Evolutionary conservation across 1,140 invertebrate species (phyloP).

Genomic region (Tetranychus cinnabarinus): DNA sequence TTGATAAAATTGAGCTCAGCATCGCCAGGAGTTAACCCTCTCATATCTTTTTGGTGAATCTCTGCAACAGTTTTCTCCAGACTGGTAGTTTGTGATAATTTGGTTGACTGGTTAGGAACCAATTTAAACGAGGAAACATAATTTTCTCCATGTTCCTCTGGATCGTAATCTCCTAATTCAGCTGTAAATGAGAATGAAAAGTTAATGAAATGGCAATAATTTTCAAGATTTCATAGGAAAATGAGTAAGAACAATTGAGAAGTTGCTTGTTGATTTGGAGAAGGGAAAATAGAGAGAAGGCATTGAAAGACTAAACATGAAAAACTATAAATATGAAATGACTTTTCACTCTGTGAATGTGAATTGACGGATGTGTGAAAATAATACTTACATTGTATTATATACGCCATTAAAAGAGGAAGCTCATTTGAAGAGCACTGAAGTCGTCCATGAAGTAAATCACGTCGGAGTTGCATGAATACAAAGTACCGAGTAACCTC

Average conservation of each 20-base stretch:
- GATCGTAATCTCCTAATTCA: constrained; percentile 80
- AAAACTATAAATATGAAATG: too few relatives aligned
- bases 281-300: too few relatives aligned
- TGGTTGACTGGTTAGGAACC: constrained; percentile 46
- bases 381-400: constrained; percentile 39
- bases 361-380: too few relatives aligned
- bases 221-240: too few relatives aligned
- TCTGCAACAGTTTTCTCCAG: constrained; percentile 72
- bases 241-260: too few relatives aligned
- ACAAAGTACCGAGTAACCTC: constrained; percentile 72
- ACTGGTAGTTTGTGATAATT: constrained; percentile 32
- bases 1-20: constrained; percentile 62
- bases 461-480: constrained; percentile 77
- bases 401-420: constrained; percentile 63
- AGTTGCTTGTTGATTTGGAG: too few relatives aligned
- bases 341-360: too few relatives aligned
- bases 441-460: constrained; percentile 74
- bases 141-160: constrained; percentile 57
- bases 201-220: background rate
- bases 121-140: constrained; percentile 79
- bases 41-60: constrained; percentile 42
- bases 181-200: constrained; percentile 28
- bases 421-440: constrained; percentile 69
- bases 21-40: constrained; percentile 24
- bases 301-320: too few relatives aligned